Percentiles rank a stretch among this genome's conserved stretches.
Conservation (phyloP, 2,888 invertebrate species). For the Omphaloscelis lunosa region DNA sequence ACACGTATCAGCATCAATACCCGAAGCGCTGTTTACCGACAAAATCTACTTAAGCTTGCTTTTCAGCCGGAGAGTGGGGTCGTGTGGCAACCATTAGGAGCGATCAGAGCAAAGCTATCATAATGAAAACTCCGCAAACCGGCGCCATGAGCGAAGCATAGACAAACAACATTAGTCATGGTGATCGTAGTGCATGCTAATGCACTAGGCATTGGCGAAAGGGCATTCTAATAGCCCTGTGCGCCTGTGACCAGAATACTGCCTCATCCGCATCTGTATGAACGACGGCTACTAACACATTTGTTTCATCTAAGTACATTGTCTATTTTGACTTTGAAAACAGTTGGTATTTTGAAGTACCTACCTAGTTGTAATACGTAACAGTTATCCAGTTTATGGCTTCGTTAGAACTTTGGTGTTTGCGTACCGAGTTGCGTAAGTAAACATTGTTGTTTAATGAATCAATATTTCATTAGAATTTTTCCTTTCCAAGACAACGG, state of each 20-base stretch:
- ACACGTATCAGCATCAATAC: conserved; percentile 11
- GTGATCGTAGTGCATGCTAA: conserved; percentile 69
- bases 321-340: conserved; percentile 23
- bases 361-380: conserved; percentile 13
- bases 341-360: conserved; percentile 8
- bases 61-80: conserved; percentile 23
- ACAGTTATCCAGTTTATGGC: conserved; percentile 14
- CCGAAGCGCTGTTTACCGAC: conserved; percentile 27
- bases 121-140: conserved; percentile 37
- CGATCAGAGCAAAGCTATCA: conserved; percentile 40
- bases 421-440: conserved; percentile 34
- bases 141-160: conserved; percentile 45
- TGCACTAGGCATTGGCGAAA: conserved; percentile 71
- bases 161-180: conserved; percentile 65
- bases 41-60: conserved; percentile 29
- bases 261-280: conserved; percentile 69
- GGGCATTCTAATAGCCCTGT: conserved; percentile 73
- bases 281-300: conserved; percentile 55
- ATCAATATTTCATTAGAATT: conserved; percentile 51
- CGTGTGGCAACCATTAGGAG: conserved; percentile 20
- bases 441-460: conserved; percentile 40
- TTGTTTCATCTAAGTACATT: conserved; percentile 47
- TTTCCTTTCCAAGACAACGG: conserved; percentile 42
- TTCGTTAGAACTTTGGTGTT: conserved; percentile 38
- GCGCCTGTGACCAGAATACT: conserved; percentile 80